Base-by-base conservation (phyloP, 30 jellyfish, hydroid and myxozoan genomes). In the Mastigias papua region DNA sequence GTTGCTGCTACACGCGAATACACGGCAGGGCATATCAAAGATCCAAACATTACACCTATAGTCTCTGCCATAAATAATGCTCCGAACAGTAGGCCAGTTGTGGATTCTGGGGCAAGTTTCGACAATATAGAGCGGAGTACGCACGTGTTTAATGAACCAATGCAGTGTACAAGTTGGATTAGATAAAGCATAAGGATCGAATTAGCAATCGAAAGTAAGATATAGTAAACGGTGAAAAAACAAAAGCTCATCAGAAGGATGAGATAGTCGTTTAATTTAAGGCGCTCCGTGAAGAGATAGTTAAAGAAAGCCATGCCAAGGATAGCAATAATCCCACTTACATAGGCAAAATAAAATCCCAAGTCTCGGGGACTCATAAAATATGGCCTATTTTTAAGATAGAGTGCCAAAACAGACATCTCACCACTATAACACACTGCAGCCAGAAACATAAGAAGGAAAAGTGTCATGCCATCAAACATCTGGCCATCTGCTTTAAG, bases 1-100 rank as follows among this genome's bases (percentile, higher is more conserved):
- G 33, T 63, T 1, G 81, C 81, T 20, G 63, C 81, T 1, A 32
- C 81, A 3, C 21, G 4, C 4, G 81, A 33, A 27, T 69, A 69
- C 30, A 32, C 62, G 20, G 33, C 8, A 20, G 81, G 81, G 26
- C 63, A 29, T 17, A 69, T 63, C 25, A 32, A 9, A 1, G 81
- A 69, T 23, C 81, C 81, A 33, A 69, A 15, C 63, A 69, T 27
- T 29, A 69, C 62, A 69, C 50, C 28, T n/a, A 46, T 1, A 9
- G 81, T 69, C 57, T 69, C 81, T 3, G 33, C 62, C 62, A 69
- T 48, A 30, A 69, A 27, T 23, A 69, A 28, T n/a, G 81, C 81
- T 29, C 63, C 81, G 26, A 26, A 69, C 25, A 69, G 28, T 29
- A 69, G 81, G 81, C 81, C 81, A 32, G 20, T 32, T 1, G 81